Conservation (phyloP, 2,888 invertebrate genomes). For the Coenonympha glycerion region DNA sequence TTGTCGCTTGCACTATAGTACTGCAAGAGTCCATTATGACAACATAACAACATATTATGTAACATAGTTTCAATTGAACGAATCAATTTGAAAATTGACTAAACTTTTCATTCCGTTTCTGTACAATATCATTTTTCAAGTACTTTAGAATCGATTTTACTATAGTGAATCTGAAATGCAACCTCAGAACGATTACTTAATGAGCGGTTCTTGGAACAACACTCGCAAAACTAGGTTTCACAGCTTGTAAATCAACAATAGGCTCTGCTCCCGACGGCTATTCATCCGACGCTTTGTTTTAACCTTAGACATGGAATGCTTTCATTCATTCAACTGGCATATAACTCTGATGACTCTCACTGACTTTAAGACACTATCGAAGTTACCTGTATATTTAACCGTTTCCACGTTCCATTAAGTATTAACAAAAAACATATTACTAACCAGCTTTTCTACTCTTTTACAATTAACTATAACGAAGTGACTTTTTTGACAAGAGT, state of each 20-base stretch:
- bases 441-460: too few species aligned
- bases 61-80: too few species aligned
- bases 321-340: constrained; percentile 39
- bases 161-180: neutral
- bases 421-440: too few species aligned
- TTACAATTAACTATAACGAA: too few species aligned
- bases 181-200: neutral
- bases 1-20: too few species aligned
- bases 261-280: constrained; percentile 63
- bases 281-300: constrained; percentile 61
- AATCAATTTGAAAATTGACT: too few species aligned
- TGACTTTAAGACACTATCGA: constrained; percentile 12
- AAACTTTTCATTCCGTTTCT: too few species aligned
- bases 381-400: neutral
- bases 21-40: too few species aligned
- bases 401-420: too few species aligned
- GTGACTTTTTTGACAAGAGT: too few species aligned
- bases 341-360: constrained; percentile 24
- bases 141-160: neutral
- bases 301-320: constrained; percentile 38
- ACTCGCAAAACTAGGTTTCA: constrained; percentile 7
- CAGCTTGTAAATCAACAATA: constrained; percentile 43
- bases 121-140: too few species aligned
- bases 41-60: too few species aligned
- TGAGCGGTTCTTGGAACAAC: constrained; percentile 2